These are phyloP conservation scores for Sisyra nigra DNA, from an alignment of 2,888 invertebrate genomes.

Conservation along the genomic window DNA sequence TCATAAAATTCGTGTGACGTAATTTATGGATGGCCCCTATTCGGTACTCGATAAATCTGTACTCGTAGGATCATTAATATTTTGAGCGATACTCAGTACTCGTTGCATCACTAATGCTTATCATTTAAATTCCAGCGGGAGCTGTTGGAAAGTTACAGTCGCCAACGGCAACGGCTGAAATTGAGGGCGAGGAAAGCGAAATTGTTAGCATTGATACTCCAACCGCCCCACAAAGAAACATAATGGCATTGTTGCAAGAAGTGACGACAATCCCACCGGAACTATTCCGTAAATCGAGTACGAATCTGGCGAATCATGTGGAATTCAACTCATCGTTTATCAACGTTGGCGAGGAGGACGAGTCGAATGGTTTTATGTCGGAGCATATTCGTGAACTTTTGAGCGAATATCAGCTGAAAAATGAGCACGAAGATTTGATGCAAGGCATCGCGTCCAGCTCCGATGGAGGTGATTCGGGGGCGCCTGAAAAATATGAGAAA, in stretches of 20 bases:
- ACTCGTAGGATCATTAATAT: too few species aligned
- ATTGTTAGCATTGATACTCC: slow-evolving; percentile 64
- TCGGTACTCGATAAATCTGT: too few species aligned
- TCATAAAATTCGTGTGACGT: too few species aligned
- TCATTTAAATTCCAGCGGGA: slow-evolving; percentile 22
- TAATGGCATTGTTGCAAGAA: slow-evolving; percentile 53
- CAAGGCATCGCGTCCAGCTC: slow-evolving; percentile 18
- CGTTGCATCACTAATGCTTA: too few species aligned
- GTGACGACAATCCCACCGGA: slow-evolving; percentile 34
- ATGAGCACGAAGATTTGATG: slow-evolving; percentile 22
- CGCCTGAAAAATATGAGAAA: slow-evolving; percentile 62
- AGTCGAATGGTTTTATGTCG: slow-evolving; percentile 19
- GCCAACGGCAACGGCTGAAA: slow-evolving; percentile 54
- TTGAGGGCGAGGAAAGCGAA: slow-evolving; percentile 70
- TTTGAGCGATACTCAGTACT: too few species aligned
- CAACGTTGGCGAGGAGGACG: slow-evolving; percentile 41
- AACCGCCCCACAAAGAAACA: slow-evolving; percentile 48
- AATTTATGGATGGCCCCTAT: too few species aligned
- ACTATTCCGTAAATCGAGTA: slow-evolving; percentile 20
- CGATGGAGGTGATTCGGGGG: slow-evolving; percentile 18
- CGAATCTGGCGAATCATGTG: slow-evolving; percentile 21
- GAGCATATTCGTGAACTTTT: slow-evolving; percentile 45
- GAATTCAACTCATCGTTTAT: slow-evolving; percentile 37
- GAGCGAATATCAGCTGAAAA: slow-evolving; percentile 38
- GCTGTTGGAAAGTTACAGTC: slow-evolving; percentile 38